Base-by-base conservation (phyloP, 2,113 vertebrate genomes). In the Ia io region DNA sequence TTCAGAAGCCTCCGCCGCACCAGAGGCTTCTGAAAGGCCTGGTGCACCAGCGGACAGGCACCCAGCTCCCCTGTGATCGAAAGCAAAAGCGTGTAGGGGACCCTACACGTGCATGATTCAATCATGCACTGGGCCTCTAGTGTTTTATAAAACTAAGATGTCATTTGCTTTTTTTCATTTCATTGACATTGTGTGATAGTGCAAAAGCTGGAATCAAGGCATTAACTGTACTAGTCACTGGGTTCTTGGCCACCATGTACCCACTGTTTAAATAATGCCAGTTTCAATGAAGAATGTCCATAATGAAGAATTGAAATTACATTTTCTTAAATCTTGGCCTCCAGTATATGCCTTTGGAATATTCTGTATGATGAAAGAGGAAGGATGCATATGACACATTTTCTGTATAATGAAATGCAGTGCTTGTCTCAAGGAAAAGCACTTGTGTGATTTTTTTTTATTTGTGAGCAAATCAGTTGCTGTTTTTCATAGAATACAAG, bases 401-500 rank as follows among this genome's bases (percentile, higher is more conserved):
- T 77, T 80, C 32, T 56, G 40, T 35, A 32, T 61, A 65, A 42
- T 53, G 49, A 53, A 69, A 23, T 23, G 0, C 16, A 30, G 1
- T 5, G 0, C n/a, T 71, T 76, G 20, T 49, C 47, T 86, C 23
- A 94, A 78, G 42, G 44, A 78, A 79, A 51, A 88, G 7, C 13
- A 42, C 5, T 25, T 56, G 23, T 28, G 13, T 3, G 3, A 23
- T 73, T 35, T 47, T 30, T 32, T 47, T 61, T 22, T 7, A 69
- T 13, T 49, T 71, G 9, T 40, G 8, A 61, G 32, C 1, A n/a
- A 91, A 79, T 3, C n/a, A 80, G 12, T 23, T 16, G 23, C 49
- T 69, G 18, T 84, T 85, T 83, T 90, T 76, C n/a, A 40, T 22
- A 76, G 82, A 90, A 73, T 2, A 25, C 12, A 35, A 70, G 82